Conservation (phyloP, 2,113 vertebrate genomes). For the Perca schrenkii region DNA sequence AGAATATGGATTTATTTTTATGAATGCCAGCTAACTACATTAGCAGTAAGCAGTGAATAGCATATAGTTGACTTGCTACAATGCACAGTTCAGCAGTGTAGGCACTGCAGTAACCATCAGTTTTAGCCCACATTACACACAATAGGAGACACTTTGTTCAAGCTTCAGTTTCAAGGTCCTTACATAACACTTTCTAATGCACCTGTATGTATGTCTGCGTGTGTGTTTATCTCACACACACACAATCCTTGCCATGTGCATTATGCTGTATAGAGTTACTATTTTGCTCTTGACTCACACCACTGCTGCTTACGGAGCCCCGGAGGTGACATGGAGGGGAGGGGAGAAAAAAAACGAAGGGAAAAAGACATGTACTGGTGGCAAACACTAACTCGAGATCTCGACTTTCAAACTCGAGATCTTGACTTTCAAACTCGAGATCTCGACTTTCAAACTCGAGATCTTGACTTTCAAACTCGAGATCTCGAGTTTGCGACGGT, state of each 20-base stretch:
- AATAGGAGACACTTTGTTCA: neutral
- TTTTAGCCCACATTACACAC: neutral
- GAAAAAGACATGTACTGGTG: too few species aligned
- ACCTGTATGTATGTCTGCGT: slow-evolving; percentile 3
- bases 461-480: too few species aligned
- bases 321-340: too few species aligned
- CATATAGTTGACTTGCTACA: neutral
- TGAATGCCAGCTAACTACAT: neutral
- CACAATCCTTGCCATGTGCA: neutral
- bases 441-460: too few species aligned
- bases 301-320: slow-evolving; percentile 29
- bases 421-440: too few species aligned
- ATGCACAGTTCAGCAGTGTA: neutral
- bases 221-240: slow-evolving; percentile 22
- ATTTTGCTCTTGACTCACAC: slow-evolving; percentile 31
- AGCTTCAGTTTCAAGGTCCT: neutral
- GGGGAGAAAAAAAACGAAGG: too few species aligned
- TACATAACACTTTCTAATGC: slow-evolving; percentile 28
- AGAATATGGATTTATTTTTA: neutral
- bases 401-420: too few species aligned
- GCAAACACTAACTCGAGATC: too few species aligned
- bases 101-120: neutral
- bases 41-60: neutral
- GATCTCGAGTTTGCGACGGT: too few species aligned
- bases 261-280: slow-evolving; percentile 54